A percentile compares a stretch with the other conserved stretches of the same genome.
phyloP scores from a whole-genome alignment of 1,140 invertebrate species.

The Oryzaephilus surinamensis region DNA sequence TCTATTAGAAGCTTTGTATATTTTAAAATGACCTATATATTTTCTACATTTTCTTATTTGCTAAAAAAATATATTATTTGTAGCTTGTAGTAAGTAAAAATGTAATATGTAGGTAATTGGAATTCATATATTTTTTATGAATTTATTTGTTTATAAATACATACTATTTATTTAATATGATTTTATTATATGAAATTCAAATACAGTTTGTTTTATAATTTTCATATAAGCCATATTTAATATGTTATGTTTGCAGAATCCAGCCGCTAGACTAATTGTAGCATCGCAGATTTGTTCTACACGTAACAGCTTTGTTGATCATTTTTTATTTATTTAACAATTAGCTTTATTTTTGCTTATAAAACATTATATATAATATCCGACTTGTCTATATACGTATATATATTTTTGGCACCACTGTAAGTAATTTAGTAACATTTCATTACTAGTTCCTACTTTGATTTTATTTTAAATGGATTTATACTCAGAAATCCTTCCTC shows the following conservation, averaged over 20 bases:
- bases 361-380: too few relatives aligned
- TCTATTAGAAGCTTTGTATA: slow-evolving; percentile 22
- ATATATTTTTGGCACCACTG: too few relatives aligned
- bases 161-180: too few relatives aligned
- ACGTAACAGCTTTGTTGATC: slow-evolving; percentile 28
- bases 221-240: slow-evolving; percentile 24
- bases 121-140: slow-evolving; percentile 13
- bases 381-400: too few relatives aligned
- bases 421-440: too few relatives aligned
- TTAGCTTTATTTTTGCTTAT: too few relatives aligned
- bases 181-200: slow-evolving; percentile 9
- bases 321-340: slow-evolving; percentile 10
- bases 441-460: too few relatives aligned
- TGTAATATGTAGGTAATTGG: slow-evolving; percentile 19
- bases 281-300: slow-evolving; percentile 31
- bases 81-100: slow-evolving; percentile 31
- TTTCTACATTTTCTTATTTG: slow-evolving; percentile 20
- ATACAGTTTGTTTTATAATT: slow-evolving; percentile 17
- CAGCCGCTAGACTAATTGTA: slow-evolving; percentile 34
- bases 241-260: slow-evolving; percentile 35
- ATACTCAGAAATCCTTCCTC: too few relatives aligned
- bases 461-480: too few relatives aligned
- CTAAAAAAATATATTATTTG: slow-evolving; percentile 20
- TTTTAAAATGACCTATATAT: slow-evolving; percentile 16
- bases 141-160: slow-evolving; percentile 5